These are phyloP conservation scores for Phataginus tricuspis DNA, from an alignment of 2,797 vertebrate species.

Conservation along the genomic window DNA sequence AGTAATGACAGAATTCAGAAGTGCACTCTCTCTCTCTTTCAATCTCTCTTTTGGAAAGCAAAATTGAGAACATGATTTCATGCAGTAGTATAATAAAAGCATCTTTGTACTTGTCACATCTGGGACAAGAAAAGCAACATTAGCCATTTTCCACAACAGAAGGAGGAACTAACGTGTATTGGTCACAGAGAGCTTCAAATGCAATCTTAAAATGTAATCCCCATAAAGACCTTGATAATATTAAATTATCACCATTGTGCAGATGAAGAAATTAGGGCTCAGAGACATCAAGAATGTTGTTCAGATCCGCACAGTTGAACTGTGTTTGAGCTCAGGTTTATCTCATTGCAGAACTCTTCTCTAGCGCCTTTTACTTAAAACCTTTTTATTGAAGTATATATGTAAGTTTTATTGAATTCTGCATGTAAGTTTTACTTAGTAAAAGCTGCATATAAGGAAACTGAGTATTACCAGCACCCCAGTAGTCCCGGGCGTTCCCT, in stretches of 20 bases:
- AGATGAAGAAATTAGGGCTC: neutral
- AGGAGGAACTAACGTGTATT: neutral
- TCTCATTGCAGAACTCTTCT: neutral
- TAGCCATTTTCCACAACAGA: conserved; percentile 3
- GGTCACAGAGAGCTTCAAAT: neutral
- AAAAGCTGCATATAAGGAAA: neutral
- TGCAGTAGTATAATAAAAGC: neutral
- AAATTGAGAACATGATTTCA: neutral
- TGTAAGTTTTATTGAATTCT: neutral
- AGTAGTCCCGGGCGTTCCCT: neutral
- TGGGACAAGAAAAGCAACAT: neutral
- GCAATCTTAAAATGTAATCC: conserved; percentile 38
- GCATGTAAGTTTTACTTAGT: neutral
- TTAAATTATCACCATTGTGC: neutral
- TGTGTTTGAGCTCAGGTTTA: neutral
- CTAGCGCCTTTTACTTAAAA: neutral
- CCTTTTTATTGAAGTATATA: neutral
- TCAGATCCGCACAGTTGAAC: neutral
- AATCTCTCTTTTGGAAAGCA: neutral
- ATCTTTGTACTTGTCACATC: neutral
- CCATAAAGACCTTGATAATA: neutral
- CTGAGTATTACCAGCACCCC: neutral
- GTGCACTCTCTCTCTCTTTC: neutral
- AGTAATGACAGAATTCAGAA: neutral
- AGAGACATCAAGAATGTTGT: neutral